Base-by-base conservation (phyloP, 2,113 vertebrate genomes). In the Gambusia holbrooki region DNA sequence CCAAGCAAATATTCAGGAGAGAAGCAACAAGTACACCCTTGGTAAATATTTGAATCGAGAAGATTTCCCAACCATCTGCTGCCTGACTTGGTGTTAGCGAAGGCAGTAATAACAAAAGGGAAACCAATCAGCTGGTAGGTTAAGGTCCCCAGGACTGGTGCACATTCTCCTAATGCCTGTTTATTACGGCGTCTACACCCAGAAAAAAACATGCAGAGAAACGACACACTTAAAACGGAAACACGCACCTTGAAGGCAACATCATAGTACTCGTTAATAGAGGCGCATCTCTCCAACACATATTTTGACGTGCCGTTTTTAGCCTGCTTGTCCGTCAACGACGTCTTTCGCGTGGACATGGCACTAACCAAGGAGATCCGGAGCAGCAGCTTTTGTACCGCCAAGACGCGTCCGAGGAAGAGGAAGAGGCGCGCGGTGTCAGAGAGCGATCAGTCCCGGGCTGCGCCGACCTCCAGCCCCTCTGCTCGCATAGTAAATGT, bases 191-290 rank as follows among this genome's bases (percentile, higher is more conserved):
- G 78, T 66, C 42, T 72, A 69, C 71, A 82, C 66, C 67, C 79
- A 76, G 66, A 25, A 37, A 29, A 30, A 29, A n/a, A 37, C 45
- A 54, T 32, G 64, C 33, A 9, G 40, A 42, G 9, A 33, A 32
- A 15, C 60, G 19, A 40, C 54, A 73, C 29, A 8, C 45, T 30
- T 17, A 66, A 69, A 8, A 84, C 25, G 73, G 69, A 54, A 69
- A 89, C 91, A 93, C 94, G 87, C 82, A 95, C 95, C 95, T 95
- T 95, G 87, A 95, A 95, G 72, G 93, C 88, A 88, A 95, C 84
- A 81, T 95, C 95, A 80, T 93, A 95, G 85, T 94, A 95, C 77
- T 95, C 95, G 86, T 94, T 94, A 80, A 95, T 65, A 27, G 94
- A 95, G 35, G 94, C 94, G 87, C 94, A 94, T 87, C 95, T 87